Conservation (phyloP, 2,797 vertebrate species). For the Lycodopsis pacificus region DNA sequence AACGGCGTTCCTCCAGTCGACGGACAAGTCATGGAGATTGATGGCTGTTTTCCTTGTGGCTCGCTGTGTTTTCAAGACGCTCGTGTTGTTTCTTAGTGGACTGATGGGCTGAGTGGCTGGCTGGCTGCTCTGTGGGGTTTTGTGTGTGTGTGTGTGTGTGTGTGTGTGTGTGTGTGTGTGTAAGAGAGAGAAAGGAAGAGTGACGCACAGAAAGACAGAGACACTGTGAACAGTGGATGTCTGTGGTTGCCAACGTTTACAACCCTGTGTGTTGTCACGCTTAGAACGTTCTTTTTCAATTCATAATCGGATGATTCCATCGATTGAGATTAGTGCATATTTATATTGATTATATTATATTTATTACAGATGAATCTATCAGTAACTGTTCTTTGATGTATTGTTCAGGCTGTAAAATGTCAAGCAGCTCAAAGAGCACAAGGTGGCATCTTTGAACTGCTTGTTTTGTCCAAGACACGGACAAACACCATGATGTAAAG, state of each 20-base stretch:
- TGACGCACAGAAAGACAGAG: constrained; percentile 24
- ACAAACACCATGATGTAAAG: not conserved
- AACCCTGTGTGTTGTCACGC: not conserved
- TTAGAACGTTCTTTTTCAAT: not conserved
- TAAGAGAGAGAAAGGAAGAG: not conserved
- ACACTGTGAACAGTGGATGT: constrained; percentile 5
- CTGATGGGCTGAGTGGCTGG: constrained; percentile 44
- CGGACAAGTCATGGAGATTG: constrained; percentile 65
- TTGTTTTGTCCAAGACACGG: not conserved
- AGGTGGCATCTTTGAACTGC: too few species aligned
- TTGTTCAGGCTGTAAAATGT: not conserved
- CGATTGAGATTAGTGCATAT: not conserved
- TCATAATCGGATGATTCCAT: not conserved
- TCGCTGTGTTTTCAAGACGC: constrained; percentile 61
- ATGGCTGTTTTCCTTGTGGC: constrained; percentile 72
- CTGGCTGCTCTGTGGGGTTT: constrained; percentile 37
- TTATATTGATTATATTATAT: not conserved
- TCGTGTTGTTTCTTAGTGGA: constrained; percentile 55
- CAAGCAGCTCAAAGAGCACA: too few species aligned
- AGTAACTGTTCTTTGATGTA: not conserved
- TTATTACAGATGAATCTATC: not conserved
- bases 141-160: constrained; percentile 1
- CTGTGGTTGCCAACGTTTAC: constrained; percentile 6
- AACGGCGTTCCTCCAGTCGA: constrained; percentile 56
- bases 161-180: not conserved